A percentile compares a stretch with the other conserved stretches of the same genome.
Evolutionary conservation across 2,797 vertebrate genomes (phyloP).

Genomic region (Mormyrops boulengeri): DNA sequence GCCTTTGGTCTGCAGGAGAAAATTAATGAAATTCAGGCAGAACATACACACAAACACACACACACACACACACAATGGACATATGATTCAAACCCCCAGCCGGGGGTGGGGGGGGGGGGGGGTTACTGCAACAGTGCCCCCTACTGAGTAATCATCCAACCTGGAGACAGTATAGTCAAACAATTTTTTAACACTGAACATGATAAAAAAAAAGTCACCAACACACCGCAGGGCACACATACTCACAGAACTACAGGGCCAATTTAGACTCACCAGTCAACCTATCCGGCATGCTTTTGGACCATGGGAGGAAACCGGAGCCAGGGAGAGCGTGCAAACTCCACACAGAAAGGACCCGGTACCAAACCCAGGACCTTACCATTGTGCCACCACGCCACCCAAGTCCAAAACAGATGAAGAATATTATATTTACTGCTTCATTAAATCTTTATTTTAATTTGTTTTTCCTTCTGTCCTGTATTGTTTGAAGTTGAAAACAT

Average conservation of each 20-base stretch:
- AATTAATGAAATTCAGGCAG: neutral
- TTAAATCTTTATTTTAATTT: neutral
- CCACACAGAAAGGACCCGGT: too few relatives aligned
- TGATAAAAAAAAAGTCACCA: neutral
- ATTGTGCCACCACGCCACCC: too few relatives aligned
- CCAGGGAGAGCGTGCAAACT: too few relatives aligned
- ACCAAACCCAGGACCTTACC: too few relatives aligned
- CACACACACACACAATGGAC: neutral
- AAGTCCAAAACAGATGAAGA: neutral
- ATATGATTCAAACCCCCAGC: neutral
- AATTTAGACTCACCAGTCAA: too few relatives aligned
- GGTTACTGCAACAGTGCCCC: neutral
- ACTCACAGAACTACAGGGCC: too few relatives aligned
- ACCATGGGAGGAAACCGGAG: too few relatives aligned
- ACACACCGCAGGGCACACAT: too few relatives aligned
- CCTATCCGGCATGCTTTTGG: too few relatives aligned
- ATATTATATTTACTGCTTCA: neutral
- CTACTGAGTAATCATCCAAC: neutral
- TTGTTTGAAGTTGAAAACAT: neutral
- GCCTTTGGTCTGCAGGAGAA: neutral
- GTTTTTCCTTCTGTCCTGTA: neutral
- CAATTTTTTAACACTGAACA: neutral
- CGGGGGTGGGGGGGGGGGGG: too few relatives aligned
- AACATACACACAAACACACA: neutral
- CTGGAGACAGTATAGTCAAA: neutral